Conservation (phyloP, 1,140 invertebrate species). For the Adoxophyes honmai region DNA sequence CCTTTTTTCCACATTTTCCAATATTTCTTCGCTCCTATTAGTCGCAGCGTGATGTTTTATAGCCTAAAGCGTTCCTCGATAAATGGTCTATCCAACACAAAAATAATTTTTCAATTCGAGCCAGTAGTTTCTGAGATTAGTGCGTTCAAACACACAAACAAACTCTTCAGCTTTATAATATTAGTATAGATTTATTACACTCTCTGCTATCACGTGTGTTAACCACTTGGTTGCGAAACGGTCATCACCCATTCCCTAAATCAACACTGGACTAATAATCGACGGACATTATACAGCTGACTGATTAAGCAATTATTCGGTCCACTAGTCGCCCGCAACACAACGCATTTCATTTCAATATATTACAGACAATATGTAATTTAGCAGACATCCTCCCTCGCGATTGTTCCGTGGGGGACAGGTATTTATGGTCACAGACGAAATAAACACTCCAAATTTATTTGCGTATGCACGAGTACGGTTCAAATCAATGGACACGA, state of each 20-base stretch:
- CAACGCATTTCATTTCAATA: constrained; percentile 68
- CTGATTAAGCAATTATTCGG: constrained; percentile 69
- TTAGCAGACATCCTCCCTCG: constrained; percentile 54
- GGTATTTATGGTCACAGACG: constrained; percentile 31
- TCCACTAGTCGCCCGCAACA: constrained; percentile 44
- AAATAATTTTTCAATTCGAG: no score
- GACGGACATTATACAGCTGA: constrained; percentile 56
- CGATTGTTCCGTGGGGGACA: constrained; percentile 28
- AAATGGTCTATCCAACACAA: no score
- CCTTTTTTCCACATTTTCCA: no score
- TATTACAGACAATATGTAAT: constrained; percentile 66
- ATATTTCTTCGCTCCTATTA: no score
- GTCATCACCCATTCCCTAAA: constrained; percentile 52
- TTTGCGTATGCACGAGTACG: no score
- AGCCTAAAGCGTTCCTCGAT: no score
- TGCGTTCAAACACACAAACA: no score
- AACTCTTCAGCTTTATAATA: no score
- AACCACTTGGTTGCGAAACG: constrained; percentile 36
- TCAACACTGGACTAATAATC: constrained; percentile 62
- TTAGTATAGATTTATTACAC: no score
- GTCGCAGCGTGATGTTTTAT: no score
- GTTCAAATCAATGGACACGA: no score
- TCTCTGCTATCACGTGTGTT: neutral
- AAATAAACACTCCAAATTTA: constrained; percentile 17
- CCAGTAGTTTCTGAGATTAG: no score